Evolutionary conservation across 2,797 vertebrate genomes (phyloP).

Genomic region (Sorex maritimensis): DNA sequence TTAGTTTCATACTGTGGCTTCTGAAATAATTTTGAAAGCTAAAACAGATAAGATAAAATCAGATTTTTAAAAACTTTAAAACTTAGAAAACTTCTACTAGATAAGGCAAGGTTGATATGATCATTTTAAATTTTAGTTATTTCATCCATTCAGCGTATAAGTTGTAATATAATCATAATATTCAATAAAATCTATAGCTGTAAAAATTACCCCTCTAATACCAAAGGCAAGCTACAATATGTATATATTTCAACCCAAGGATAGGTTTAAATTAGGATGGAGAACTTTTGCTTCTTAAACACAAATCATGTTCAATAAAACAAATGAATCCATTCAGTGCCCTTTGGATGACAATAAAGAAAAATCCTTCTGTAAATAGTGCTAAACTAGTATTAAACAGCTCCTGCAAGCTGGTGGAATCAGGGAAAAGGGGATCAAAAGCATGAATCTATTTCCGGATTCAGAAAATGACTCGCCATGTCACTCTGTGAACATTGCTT

Average conservation of each 20-base stretch:
- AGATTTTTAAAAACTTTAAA: constrained; percentile 21
- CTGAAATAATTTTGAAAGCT: constrained; percentile 37
- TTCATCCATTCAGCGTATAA: background rate
- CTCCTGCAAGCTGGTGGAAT: constrained; percentile 45
- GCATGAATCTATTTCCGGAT: constrained; percentile 79
- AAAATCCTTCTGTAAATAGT: constrained; percentile 62
- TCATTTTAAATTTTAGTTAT: background rate
- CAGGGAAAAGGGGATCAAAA: constrained; percentile 74
- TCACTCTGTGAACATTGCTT: constrained; percentile 76
- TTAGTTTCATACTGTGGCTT: background rate
- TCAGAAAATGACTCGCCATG: constrained; percentile 83
- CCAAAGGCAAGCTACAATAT: constrained; percentile 22
- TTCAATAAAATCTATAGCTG: constrained; percentile 22
- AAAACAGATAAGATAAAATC: constrained; percentile 40
- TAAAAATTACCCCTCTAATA: constrained; percentile 7
- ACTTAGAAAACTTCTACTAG: constrained; percentile 16
- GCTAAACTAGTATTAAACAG: constrained; percentile 48
- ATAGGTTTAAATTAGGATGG: constrained; percentile 25
- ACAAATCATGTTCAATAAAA: background rate
- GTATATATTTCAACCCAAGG: constrained; percentile 58
- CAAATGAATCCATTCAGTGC: constrained; percentile 30
- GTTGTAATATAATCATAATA: constrained; percentile 3
- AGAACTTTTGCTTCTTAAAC: constrained; percentile 21
- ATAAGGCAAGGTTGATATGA: background rate
- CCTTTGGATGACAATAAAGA: constrained; percentile 36